phyloP scores from a whole-genome alignment of 2,113 vertebrate genomes.

The Recurvirostra avosetta region DNA sequence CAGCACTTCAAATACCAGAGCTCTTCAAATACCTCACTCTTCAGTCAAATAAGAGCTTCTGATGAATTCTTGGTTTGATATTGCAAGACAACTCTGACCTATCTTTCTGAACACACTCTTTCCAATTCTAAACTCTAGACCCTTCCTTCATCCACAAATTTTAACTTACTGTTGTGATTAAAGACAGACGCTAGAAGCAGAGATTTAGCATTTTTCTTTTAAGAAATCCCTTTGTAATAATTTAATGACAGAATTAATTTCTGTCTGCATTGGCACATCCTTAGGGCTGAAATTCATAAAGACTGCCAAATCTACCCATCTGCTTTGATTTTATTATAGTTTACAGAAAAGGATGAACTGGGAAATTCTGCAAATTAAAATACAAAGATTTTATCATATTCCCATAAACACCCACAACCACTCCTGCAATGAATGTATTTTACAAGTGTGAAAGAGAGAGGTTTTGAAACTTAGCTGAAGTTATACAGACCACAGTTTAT shows the following conservation, averaged over 20 bases:
- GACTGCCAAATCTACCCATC: background rate
- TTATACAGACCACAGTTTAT: constrained; percentile 10
- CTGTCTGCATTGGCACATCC: background rate
- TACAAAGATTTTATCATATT: background rate
- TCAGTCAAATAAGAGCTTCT: background rate
- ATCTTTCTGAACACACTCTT: background rate
- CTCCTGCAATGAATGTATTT: background rate
- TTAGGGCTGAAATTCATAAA: background rate
- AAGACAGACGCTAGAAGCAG: background rate
- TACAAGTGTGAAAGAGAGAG: background rate
- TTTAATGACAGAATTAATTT: background rate
- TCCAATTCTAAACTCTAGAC: background rate
- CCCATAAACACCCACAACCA: background rate
- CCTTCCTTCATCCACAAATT: background rate
- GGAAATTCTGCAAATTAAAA: background rate
- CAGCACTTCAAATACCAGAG: background rate
- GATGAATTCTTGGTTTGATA: background rate
- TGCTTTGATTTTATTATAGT: background rate
- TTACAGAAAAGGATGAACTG: background rate
- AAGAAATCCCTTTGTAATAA: background rate
- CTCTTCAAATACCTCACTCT: background rate
- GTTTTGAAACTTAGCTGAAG: background rate
- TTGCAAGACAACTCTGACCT: background rate
- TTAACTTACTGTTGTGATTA: background rate
- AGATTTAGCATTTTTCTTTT: background rate